phyloP scores from a whole-genome alignment of 2,113 vertebrate species.

The Litocranius walleri region DNA sequence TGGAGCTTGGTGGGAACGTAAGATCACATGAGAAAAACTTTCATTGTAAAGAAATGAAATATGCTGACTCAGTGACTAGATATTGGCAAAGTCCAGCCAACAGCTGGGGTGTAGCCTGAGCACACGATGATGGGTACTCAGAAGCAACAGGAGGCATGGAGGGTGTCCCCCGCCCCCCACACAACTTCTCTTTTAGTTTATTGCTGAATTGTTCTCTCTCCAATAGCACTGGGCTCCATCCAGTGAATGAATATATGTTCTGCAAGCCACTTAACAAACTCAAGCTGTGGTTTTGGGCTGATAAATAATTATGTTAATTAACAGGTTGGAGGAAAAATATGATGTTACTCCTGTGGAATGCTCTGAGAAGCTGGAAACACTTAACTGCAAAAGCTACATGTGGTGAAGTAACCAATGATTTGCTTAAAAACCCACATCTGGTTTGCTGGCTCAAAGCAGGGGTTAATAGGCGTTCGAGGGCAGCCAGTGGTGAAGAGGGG shows the following conservation, averaged over 20 bases:
- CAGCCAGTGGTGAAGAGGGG: slow-evolving; percentile 87
- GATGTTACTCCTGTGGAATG: slow-evolving; percentile 91
- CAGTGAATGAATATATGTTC: slow-evolving; percentile 40
- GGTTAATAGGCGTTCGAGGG: slow-evolving; percentile 90
- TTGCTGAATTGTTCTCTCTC: slow-evolving; percentile 26
- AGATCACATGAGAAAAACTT: background rate
- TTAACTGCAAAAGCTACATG: slow-evolving; percentile 90
- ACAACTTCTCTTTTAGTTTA: background rate
- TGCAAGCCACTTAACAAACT: slow-evolving; percentile 73
- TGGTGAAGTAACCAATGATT: slow-evolving; percentile 92
- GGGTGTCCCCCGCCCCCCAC: background rate
- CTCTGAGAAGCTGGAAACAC: slow-evolving; percentile 92
- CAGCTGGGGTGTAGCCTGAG: background rate
- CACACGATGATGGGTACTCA: background rate
- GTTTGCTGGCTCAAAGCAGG: slow-evolving; percentile 85
- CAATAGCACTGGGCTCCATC: slow-evolving; percentile 54
- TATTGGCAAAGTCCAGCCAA: background rate
- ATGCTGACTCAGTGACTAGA: background rate
- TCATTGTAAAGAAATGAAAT: background rate
- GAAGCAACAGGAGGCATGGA: background rate
- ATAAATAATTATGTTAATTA: slow-evolving; percentile 91
- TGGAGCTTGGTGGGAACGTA: background rate
- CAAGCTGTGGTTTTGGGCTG: slow-evolving; percentile 81
- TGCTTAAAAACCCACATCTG: slow-evolving; percentile 95
- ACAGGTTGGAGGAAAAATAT: slow-evolving; percentile 89